A percentile compares a stretch with the other conserved stretches of the same genome.
Evolutionary conservation across 2,888 invertebrate species (phyloP).

Genomic region (Gisinianus flammeolus): DNA sequence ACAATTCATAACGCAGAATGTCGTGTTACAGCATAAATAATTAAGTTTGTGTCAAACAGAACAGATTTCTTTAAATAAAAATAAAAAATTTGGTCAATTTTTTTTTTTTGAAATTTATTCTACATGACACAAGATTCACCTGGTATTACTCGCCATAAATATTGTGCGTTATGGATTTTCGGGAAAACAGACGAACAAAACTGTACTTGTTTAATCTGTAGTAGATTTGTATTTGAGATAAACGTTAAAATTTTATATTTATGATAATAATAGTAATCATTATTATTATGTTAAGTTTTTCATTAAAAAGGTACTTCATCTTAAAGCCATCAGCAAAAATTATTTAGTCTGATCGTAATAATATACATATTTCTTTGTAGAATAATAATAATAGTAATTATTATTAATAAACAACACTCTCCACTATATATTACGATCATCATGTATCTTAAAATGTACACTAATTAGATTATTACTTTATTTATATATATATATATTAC

Average conservation of each 20-base stretch:
- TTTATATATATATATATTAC: no score
- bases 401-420: no score
- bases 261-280: not conserved
- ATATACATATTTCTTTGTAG: no score
- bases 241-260: not conserved
- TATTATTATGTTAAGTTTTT: not conserved
- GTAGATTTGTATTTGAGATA: not conserved
- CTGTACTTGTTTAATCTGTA: not conserved
- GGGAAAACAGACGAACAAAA: not conserved
- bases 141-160: not conserved
- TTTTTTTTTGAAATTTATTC: no score
- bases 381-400: no score
- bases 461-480: no score
- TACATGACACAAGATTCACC: not conserved
- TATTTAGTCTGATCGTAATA: conserved; percentile 5
- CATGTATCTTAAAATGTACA: no score
- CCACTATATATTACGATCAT: no score
- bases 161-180: not conserved
- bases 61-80: no score
- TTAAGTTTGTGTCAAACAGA: no score
- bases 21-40: not conserved
- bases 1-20: not conserved
- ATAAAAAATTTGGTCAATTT: no score
- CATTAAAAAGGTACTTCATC: conserved; percentile 18
- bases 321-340: conserved; percentile 27